Conservation (phyloP, 2,888 invertebrate genomes). For the Teleiodes luculella region DNA sequence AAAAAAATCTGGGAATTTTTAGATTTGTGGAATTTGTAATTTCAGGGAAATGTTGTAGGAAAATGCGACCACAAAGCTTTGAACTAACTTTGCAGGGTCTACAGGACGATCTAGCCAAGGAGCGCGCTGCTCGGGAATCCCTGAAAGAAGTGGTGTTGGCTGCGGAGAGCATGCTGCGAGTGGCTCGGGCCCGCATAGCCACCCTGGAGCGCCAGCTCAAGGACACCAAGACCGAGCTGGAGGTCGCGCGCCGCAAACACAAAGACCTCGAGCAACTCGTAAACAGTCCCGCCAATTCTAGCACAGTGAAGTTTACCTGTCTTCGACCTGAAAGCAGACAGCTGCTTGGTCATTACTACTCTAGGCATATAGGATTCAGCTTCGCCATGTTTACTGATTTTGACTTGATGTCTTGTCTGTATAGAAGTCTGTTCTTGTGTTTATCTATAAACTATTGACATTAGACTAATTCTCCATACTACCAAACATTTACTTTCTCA, state of each 20-base stretch:
- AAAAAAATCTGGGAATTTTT: too few relatives aligned
- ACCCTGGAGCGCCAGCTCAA: conserved; percentile 62
- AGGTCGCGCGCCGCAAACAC: conserved; percentile 52
- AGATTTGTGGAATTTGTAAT: too few relatives aligned
- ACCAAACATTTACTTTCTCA: too few relatives aligned
- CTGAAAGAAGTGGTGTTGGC: conserved; percentile 58
- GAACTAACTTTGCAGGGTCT: conserved; percentile 33
- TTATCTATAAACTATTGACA: too few relatives aligned
- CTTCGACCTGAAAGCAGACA: conserved; percentile 31
- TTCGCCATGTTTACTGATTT: too few relatives aligned
- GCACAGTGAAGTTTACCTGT: conserved; percentile 47
- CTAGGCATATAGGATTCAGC: too few relatives aligned
- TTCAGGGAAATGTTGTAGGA: too few relatives aligned
- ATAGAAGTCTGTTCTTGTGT: too few relatives aligned
- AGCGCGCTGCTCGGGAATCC: conserved; percentile 56
- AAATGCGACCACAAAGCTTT: too few relatives aligned
- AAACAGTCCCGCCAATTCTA: conserved; percentile 44
- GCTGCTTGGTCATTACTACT: too few relatives aligned
- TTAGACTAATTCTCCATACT: too few relatives aligned
- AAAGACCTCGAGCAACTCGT: conserved; percentile 69
- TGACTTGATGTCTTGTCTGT: too few relatives aligned
- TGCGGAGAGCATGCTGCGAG: conserved; percentile 65
- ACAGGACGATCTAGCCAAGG: conserved; percentile 53
- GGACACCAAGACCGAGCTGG: conserved; percentile 52
- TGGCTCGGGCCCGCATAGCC: conserved; percentile 58